These are phyloP conservation scores for Penaeus indicus DNA, from an alignment of 1,140 invertebrate species.

Conservation along the genomic window DNA sequence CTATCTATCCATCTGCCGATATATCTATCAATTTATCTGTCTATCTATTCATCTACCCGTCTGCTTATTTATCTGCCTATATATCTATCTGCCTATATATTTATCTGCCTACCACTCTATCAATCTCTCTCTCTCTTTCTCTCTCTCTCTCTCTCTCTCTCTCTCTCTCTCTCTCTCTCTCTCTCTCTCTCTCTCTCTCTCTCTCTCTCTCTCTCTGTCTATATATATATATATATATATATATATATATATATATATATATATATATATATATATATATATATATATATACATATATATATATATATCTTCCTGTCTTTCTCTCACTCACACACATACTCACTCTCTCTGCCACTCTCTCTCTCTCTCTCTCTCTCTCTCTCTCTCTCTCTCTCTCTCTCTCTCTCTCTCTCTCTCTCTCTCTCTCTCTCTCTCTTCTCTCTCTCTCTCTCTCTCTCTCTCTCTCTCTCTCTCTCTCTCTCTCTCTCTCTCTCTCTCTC, in stretches of 20 bases:
- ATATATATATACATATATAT: slow-evolving; percentile 24
- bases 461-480: background rate
- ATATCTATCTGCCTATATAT: background rate
- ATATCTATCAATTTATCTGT: slow-evolving; percentile 15
- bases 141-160: too few relatives aligned
- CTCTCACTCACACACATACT: background rate
- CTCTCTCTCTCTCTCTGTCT: slow-evolving; percentile 1
- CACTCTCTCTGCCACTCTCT: slow-evolving; percentile 30
- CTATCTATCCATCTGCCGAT: background rate
- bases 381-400: background rate
- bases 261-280: slow-evolving; percentile 8
- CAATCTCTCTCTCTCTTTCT: too few relatives aligned
- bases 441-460: background rate
- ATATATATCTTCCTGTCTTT: too few relatives aligned
- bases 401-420: background rate
- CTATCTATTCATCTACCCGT: slow-evolving; percentile 5
- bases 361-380: background rate
- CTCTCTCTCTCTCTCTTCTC: background rate
- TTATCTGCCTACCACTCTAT: too few relatives aligned
- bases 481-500: background rate
- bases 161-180: background rate
- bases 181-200: background rate
- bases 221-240: slow-evolving; percentile 13
- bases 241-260: slow-evolving; percentile 13
- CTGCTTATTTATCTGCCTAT: background rate